phyloP scores from a whole-genome alignment of 30 jellyfish, hydroid and myxozoan genomes.

The Euphysa ruthae region DNA sequence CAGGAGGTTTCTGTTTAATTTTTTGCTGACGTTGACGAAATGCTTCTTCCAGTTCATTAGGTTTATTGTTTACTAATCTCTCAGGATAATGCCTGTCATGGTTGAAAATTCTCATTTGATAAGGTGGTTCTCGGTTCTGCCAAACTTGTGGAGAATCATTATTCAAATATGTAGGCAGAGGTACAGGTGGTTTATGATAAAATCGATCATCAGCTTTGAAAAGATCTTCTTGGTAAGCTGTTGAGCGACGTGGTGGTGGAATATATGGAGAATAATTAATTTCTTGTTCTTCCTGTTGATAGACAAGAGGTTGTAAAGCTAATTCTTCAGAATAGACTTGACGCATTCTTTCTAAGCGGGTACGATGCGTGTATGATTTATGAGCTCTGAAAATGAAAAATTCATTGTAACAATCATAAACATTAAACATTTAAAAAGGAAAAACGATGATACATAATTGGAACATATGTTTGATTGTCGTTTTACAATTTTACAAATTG shows the following conservation, averaged over 20 bases:
- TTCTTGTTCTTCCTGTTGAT: conserved; percentile 1
- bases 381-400: conserved; percentile 28
- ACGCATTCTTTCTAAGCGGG: conserved; percentile 23
- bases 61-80: neutral
- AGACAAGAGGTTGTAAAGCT: conserved; percentile 12
- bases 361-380: conserved; percentile 12
- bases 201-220: neutral
- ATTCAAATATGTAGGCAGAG: neutral
- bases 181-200: neutral
- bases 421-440: too few relatives aligned
- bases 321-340: conserved; percentile 24
- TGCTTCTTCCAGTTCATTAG: neutral
- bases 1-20: conserved; percentile 13
- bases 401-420: too few relatives aligned
- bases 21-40: neutral
- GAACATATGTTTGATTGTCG: neutral
- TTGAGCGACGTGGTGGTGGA: neutral
- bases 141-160: too few relatives aligned
- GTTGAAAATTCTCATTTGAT: too few relatives aligned
- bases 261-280: neutral
- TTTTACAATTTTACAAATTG: neutral
- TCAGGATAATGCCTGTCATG: too few relatives aligned
- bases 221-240: neutral
- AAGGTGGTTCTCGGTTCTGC: too few relatives aligned
- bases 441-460: too few relatives aligned